These are phyloP conservation scores for Sebastes reedi DNA, from an alignment of 2,797 vertebrate species.

Conservation along the genomic window DNA sequence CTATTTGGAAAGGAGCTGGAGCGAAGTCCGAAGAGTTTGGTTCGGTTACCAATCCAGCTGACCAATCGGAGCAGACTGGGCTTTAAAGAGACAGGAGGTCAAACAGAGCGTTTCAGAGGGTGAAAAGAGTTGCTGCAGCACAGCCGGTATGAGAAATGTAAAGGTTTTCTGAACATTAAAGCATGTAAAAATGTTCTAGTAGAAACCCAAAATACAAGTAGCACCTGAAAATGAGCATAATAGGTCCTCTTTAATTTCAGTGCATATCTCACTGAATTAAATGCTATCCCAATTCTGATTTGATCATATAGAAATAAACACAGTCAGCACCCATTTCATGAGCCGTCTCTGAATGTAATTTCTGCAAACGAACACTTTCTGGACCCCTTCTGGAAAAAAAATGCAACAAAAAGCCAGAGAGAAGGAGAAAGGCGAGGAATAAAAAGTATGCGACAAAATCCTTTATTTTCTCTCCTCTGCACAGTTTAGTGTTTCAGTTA, in stretches of 20 bases:
- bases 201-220: too few relatives aligned
- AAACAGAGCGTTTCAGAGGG: too few relatives aligned
- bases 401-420: conserved; percentile 58
- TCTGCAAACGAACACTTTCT: conserved; percentile 4
- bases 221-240: too few relatives aligned
- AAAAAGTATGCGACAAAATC: conserved; percentile 63
- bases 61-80: too few relatives aligned
- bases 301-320: background rate
- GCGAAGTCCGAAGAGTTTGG: too few relatives aligned
- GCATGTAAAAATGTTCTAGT: too few relatives aligned
- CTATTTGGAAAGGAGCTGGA: too few relatives aligned
- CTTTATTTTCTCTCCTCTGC: conserved; percentile 67
- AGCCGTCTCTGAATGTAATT: background rate
- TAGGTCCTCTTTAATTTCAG: background rate
- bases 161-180: too few relatives aligned
- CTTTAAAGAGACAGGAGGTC: too few relatives aligned
- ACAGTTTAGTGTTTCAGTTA: conserved; percentile 81
- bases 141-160: too few relatives aligned
- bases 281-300: background rate
- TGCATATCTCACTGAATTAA: background rate
- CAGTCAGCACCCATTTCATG: conserved; percentile 1
- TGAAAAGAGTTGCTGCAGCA: too few relatives aligned
- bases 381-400: conserved; percentile 43
- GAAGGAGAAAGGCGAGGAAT: conserved; percentile 55
- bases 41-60: too few relatives aligned